Evolutionary conservation across 2,888 invertebrate genomes (phyloP).

Genomic region (Aromia moschata): DNA sequence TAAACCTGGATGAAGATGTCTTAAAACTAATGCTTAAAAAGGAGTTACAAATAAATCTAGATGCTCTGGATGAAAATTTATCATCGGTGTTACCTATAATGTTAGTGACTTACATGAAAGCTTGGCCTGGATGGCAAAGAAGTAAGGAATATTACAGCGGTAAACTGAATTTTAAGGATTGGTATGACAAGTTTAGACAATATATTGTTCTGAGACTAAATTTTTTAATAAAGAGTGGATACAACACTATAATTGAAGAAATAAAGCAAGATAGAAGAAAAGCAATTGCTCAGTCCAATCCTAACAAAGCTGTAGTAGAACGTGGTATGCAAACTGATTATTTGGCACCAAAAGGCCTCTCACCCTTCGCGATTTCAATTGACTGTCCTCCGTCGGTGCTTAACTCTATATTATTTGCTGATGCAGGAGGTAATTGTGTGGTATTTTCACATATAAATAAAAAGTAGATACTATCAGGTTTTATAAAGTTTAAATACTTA

Average conservation of each 20-base stretch:
- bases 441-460: no score
- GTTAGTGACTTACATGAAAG: constrained; percentile 44
- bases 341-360: constrained; percentile 34
- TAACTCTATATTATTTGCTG: constrained; percentile 42
- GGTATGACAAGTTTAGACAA: constrained; percentile 46
- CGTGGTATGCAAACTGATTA: constrained; percentile 40
- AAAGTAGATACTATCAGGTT: no score
- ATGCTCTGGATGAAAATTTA: constrained; percentile 36
- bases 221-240: constrained; percentile 40
- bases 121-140: constrained; percentile 49
- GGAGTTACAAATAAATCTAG: constrained; percentile 40
- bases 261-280: constrained; percentile 16
- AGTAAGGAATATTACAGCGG: constrained; percentile 46
- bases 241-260: constrained; percentile 29
- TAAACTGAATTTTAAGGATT: constrained; percentile 42
- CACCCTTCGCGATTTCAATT: constrained; percentile 44
- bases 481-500: no score
- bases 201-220: constrained; percentile 43
- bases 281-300: background rate
- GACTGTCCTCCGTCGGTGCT: constrained; percentile 36
- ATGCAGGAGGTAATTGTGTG: constrained; percentile 27
- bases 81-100: constrained; percentile 40
- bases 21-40: constrained; percentile 42
- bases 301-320: background rate
- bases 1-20: constrained; percentile 45